phyloP scores from a whole-genome alignment of 2,113 vertebrate genomes.

The Dascyllus trimaculatus region DNA sequence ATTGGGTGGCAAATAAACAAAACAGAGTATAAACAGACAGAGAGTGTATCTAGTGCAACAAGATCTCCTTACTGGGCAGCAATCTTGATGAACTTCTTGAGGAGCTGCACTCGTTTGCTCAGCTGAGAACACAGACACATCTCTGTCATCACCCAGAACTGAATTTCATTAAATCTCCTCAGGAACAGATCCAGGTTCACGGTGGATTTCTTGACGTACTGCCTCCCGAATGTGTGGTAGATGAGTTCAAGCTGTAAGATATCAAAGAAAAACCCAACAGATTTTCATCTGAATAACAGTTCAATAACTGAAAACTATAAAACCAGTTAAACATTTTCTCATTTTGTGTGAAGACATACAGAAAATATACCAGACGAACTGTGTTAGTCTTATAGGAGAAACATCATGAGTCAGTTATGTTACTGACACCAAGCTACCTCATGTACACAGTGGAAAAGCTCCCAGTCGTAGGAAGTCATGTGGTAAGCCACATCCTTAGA shows the following conservation, averaged over 20 bases:
- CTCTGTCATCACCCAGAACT: conserved; percentile 98
- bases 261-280: neutral
- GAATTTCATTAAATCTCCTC: conserved; percentile 97
- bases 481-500: conserved; percentile 97
- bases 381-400: neutral
- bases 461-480: conserved; percentile 97
- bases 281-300: neutral
- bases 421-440: conserved; percentile 85
- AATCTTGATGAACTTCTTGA: conserved; percentile 99
- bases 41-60: neutral
- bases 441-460: conserved; percentile 97
- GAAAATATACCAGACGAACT: neutral
- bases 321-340: too few species aligned
- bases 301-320: too few species aligned
- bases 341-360: neutral
- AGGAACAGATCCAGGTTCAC: conserved; percentile 99
- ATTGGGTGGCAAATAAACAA: neutral
- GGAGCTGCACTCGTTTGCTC: conserved; percentile 96
- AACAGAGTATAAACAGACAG: neutral
- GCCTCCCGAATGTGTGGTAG: conserved; percentile 97
- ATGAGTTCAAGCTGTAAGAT: conserved; percentile 92
- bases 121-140: conserved; percentile 95
- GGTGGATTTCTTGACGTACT: conserved; percentile 94
- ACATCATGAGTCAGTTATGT: neutral
- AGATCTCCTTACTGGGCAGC: conserved; percentile 93